A percentile compares a stretch with the other conserved stretches of the same genome.
These are phyloP conservation scores for Boulengerochromis microlepis DNA, from an alignment of 2,113 vertebrate genomes.

Conservation along the genomic window DNA sequence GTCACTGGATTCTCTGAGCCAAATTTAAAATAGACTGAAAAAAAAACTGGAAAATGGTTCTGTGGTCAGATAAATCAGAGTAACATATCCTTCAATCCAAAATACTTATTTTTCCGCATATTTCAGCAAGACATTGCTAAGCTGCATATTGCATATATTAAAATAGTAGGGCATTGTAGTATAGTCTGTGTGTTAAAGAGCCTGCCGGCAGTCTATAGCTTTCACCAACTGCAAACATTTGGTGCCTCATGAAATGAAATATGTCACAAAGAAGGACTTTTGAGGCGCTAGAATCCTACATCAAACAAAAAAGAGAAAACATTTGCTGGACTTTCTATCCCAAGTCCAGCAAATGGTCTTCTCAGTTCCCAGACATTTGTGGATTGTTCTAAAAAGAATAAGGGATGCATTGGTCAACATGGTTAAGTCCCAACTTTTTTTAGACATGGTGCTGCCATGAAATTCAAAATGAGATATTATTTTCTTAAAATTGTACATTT, in stretches of 20 bases:
- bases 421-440: not conserved
- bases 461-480: not conserved
- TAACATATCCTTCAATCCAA: not conserved
- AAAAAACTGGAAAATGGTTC: not conserved
- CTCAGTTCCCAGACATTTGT: not conserved
- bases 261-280: not conserved
- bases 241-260: not conserved
- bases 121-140: not conserved
- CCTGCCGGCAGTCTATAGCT: not conserved
- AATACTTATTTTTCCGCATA: not conserved
- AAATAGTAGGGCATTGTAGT: not conserved
- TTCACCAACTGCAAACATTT: not conserved
- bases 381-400: not conserved
- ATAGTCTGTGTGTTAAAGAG: not conserved
- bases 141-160: not conserved
- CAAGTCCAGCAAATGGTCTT: not conserved
- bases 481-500: not conserved
- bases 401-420: not conserved
- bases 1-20: not conserved
- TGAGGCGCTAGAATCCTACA: not conserved
- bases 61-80: not conserved
- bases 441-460: not conserved
- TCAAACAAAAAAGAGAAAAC: not conserved
- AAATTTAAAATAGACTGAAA: not conserved
- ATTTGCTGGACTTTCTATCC: not conserved